A percentile compares a stretch with the other conserved stretches of the same genome.
These are phyloP conservation scores for Paralichthys olivaceus DNA, from an alignment of 2,113 vertebrate species.

Conservation along the genomic window DNA sequence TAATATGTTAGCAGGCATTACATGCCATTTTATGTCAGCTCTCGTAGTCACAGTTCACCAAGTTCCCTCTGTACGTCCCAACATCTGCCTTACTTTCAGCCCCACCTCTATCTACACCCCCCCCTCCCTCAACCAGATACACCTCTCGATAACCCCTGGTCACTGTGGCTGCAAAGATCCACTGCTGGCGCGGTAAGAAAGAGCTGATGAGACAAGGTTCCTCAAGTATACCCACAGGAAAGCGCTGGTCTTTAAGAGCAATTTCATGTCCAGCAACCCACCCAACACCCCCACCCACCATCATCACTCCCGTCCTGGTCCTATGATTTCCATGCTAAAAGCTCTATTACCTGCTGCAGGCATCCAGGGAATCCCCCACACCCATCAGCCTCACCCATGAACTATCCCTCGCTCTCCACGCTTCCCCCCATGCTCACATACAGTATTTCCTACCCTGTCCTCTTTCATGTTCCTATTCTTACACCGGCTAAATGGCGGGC, in stretches of 20 bases:
- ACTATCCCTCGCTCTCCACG: neutral
- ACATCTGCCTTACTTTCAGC: neutral
- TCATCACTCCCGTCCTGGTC: neutral
- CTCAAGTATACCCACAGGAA: neutral
- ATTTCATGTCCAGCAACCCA: constrained; percentile 32
- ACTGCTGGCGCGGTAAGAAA: neutral
- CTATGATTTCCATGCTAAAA: constrained; percentile 74
- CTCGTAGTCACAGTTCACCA: too few relatives aligned
- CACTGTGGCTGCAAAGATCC: neutral
- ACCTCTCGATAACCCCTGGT: neutral
- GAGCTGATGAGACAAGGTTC: neutral
- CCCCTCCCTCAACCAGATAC: neutral
- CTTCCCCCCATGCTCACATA: neutral
- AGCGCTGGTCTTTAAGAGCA: constrained; percentile 18
- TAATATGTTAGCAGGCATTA: too few relatives aligned
- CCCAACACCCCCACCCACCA: neutral
- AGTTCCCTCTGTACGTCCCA: neutral
- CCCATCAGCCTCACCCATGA: neutral
- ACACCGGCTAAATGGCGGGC: neutral
- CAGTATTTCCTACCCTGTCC: neutral
- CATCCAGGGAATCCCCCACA: constrained; percentile 33
- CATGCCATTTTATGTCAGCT: too few relatives aligned
- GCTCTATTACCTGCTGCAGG: constrained; percentile 62
- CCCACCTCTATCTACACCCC: neutral
- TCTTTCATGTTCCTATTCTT: constrained; percentile 12